These are phyloP conservation scores for Neomicropteryx cornuta DNA, from an alignment of 1,140 invertebrate genomes.

Conservation along the genomic window DNA sequence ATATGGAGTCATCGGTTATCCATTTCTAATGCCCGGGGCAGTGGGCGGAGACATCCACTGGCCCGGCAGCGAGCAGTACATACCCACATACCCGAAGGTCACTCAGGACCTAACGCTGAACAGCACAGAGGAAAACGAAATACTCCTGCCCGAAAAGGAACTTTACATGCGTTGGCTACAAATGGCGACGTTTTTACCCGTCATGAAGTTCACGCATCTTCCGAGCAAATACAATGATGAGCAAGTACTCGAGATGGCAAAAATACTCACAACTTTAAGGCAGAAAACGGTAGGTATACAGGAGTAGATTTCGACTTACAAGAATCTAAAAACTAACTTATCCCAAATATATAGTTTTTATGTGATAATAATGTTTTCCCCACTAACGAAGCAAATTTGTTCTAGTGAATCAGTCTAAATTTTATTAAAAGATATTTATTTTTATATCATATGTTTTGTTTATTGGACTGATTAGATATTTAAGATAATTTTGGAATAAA, in stretches of 20 bases:
- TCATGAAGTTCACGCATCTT: slow-evolving; percentile 81
- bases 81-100: slow-evolving; percentile 26
- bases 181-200: slow-evolving; percentile 81
- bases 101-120: slow-evolving; percentile 23
- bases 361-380: too few species aligned
- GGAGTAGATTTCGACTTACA: too few species aligned
- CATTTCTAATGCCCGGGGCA: slow-evolving; percentile 84
- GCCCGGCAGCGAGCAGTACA: slow-evolving; percentile 41
- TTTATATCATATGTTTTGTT: too few species aligned
- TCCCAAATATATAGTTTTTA: too few species aligned
- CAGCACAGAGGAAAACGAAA: slow-evolving; percentile 40
- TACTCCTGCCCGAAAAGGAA: slow-evolving; percentile 66
- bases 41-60: slow-evolving; percentile 76
- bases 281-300: slow-evolving; percentile 52
- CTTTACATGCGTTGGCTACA: slow-evolving; percentile 93
- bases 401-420: too few species aligned
- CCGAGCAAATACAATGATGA: slow-evolving; percentile 79
- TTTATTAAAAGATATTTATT: too few species aligned
- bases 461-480: too few species aligned
- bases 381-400: too few species aligned
- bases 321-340: background rate
- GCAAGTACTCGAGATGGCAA: slow-evolving; percentile 63
- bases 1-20: slow-evolving; percentile 80
- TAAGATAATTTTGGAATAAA: too few species aligned
- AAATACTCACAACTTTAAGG: slow-evolving; percentile 61